phyloP scores from a whole-genome alignment of 2,797 vertebrate species.

The Lutjanus argentimaculatus region DNA sequence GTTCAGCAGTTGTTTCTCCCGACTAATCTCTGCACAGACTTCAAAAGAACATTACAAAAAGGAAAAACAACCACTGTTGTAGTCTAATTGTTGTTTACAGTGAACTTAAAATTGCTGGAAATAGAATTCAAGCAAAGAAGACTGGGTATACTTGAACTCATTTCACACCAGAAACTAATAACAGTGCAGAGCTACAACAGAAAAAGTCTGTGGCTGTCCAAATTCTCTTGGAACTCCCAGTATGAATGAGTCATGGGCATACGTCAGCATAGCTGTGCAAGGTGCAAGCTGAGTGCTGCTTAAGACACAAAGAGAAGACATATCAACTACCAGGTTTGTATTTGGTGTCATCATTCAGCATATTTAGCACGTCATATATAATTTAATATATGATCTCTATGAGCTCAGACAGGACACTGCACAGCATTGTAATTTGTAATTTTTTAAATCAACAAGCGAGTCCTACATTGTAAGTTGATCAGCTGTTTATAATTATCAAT shows the following conservation, averaged over 20 bases:
- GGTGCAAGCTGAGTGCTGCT: slow-evolving; percentile 48
- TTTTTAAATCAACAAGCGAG: too few relatives aligned
- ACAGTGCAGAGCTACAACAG: slow-evolving; percentile 38
- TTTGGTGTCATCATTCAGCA: background rate
- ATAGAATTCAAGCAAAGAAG: slow-evolving; percentile 61
- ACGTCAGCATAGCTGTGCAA: slow-evolving; percentile 51
- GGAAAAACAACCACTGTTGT: slow-evolving; percentile 43
- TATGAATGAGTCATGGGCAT: slow-evolving; percentile 47
- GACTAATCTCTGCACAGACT: slow-evolving; percentile 43
- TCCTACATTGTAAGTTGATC: too few relatives aligned
- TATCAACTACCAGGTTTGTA: background rate
- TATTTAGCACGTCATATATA: background rate
- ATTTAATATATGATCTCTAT: too few relatives aligned
- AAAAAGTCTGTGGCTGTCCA: slow-evolving; percentile 32
- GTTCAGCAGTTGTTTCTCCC: slow-evolving; percentile 43
- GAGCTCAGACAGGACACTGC: too few relatives aligned
- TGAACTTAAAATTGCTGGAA: slow-evolving; percentile 54
- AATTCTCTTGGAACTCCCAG: slow-evolving; percentile 46
- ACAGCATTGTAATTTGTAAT: too few relatives aligned
- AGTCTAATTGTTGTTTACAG: slow-evolving; percentile 67
- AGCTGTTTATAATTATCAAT: too few relatives aligned
- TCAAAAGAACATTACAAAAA: slow-evolving; percentile 49
- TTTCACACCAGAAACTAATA: slow-evolving; percentile 47
- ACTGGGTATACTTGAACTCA: slow-evolving; percentile 33
- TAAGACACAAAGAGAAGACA: slow-evolving; percentile 10